Evolutionary conservation across 2,888 invertebrate genomes (phyloP), one percentile per base, ranked within the genome.

Genomic region (Heliconius hortense): DNA sequence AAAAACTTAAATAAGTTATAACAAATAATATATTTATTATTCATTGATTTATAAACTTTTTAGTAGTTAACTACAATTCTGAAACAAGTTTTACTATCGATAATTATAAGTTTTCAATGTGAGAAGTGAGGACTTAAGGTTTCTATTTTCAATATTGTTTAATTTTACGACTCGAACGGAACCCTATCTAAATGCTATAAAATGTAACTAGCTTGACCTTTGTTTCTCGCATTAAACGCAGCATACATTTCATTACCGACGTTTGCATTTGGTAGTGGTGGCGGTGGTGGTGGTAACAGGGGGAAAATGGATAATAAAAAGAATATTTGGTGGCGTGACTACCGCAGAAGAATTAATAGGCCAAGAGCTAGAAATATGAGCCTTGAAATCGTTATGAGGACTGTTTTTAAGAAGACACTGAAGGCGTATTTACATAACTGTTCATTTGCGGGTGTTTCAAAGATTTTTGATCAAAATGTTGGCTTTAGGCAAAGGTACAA

Each of bases 301-400:
- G 15, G 48, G 0, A 24, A 67, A 28, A 81, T 73, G 68, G 67
- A 76, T 31, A 76, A 60, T 24, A 15, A 35, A 8, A 75, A 79
- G 2, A 73, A 72, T 26, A 48, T 78, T 35, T 85, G 85, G 86
- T 86, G 87, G 87, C 72, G 80, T 2, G 78, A 80, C 13, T 83
- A 89, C 75, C 86, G 89, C 56, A 84, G 79, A 7, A 78, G 77
- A 43, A 82, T 82, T 39, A 56, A 76, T 56, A 77, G 62, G 15
- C 74, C 77, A 18, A 76, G 71, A 13, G 72, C 70, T 8, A 79
- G 74, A 10, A 82, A 80, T 35, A 73, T 88, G n/a, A 84, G 82
- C 59, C 63, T 85, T 35, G 88, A 92, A 83, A 85, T 87, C 85
- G 81, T 94, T 73, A 8, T 91, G 62, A 82, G 92, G 43, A 86